These are phyloP conservation scores for Cheilosia variabilis DNA, from an alignment of 2,888 invertebrate genomes.

Conservation along the genomic window DNA sequence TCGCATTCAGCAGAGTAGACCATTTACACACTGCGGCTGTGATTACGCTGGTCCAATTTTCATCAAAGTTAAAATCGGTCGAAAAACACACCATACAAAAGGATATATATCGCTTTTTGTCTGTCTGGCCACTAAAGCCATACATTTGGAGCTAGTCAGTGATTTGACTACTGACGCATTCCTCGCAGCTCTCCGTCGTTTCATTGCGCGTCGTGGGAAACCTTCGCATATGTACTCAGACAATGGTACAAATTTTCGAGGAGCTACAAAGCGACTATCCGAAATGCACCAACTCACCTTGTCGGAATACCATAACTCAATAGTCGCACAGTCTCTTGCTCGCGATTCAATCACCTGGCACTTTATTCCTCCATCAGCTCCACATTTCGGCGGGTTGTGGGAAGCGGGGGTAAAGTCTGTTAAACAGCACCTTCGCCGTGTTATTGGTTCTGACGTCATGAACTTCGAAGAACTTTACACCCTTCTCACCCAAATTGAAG, in stretches of 20 bases:
- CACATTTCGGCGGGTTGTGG: slow-evolving; percentile 25
- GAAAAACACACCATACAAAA: neutral
- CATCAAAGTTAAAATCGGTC: neutral
- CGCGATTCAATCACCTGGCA: slow-evolving; percentile 52
- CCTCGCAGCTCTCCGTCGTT: slow-evolving; percentile 44
- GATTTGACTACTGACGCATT: slow-evolving; percentile 44
- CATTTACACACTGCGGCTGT: slow-evolving; percentile 25
- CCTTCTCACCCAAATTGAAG: too few species aligned
- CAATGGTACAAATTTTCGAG: slow-evolving; percentile 59
- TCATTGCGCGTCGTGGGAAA: slow-evolving; percentile 53
- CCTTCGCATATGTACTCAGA: slow-evolving; percentile 48
- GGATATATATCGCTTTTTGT: slow-evolving; percentile 48
- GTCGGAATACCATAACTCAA: slow-evolving; percentile 20
- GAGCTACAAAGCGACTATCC: slow-evolving; percentile 17
- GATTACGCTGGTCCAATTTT: slow-evolving; percentile 32
- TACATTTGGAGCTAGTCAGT: slow-evolving; percentile 59
- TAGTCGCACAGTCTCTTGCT: slow-evolving; percentile 46
- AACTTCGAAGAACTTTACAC: slow-evolving; percentile 16
- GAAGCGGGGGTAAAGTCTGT: slow-evolving; percentile 46
- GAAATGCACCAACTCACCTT: slow-evolving; percentile 38
- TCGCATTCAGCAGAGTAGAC: slow-evolving; percentile 1
- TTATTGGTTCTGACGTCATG: slow-evolving; percentile 3
- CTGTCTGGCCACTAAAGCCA: slow-evolving; percentile 43
- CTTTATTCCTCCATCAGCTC: slow-evolving; percentile 62
- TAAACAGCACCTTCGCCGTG: slow-evolving; percentile 27